Conservation (phyloP, 1,140 invertebrate species). For the Calosoma granatense region DNA sequence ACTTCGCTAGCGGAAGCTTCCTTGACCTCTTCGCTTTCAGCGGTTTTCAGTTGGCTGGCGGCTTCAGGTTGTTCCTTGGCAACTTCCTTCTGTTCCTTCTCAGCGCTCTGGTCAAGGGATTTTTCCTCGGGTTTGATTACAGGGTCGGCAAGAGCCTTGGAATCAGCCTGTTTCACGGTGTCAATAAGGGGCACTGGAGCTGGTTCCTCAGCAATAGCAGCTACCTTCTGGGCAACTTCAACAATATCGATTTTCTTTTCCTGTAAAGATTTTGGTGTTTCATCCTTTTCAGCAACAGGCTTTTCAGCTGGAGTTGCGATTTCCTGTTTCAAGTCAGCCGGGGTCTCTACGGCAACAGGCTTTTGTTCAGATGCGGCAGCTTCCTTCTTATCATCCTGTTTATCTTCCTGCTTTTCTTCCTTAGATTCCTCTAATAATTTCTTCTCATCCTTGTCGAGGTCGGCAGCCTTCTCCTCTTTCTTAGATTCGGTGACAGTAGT, state of each 20-base stretch:
- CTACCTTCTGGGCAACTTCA: slow-evolving; percentile 14
- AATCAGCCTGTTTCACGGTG: slow-evolving; percentile 19
- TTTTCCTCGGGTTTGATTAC: slow-evolving; percentile 20
- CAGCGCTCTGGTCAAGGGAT: slow-evolving; percentile 16
- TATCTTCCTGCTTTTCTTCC: not conserved
- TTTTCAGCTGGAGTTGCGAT: slow-evolving; percentile 12
- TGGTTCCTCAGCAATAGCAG: slow-evolving; percentile 15
- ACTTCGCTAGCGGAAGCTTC: not conserved
- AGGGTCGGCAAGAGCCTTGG: not conserved
- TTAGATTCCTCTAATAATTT: slow-evolving; percentile 10
- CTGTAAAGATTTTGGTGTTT: not conserved
- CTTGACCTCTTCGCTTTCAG: not conserved
- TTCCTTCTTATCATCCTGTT: not conserved
- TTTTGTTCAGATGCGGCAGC: slow-evolving; percentile 6
- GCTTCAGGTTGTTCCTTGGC: slow-evolving; percentile 10
- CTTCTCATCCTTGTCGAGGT: slow-evolving; percentile 10
- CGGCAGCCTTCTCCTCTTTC: slow-evolving; percentile 10
- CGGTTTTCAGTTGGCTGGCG: not conserved
- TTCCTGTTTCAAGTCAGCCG: slow-evolving; percentile 16
- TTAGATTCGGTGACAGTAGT: not conserved
- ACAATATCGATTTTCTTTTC: slow-evolving; percentile 11
- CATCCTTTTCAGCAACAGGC: slow-evolving; percentile 12
- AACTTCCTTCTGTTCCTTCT: slow-evolving; percentile 20
- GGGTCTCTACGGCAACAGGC: slow-evolving; percentile 5
- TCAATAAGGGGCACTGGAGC: slow-evolving; percentile 15